Percentiles rank a stretch among this genome's conserved stretches.
phyloP scores from a whole-genome alignment of 2,888 invertebrate genomes.

The Pseudococcus viburni region DNA sequence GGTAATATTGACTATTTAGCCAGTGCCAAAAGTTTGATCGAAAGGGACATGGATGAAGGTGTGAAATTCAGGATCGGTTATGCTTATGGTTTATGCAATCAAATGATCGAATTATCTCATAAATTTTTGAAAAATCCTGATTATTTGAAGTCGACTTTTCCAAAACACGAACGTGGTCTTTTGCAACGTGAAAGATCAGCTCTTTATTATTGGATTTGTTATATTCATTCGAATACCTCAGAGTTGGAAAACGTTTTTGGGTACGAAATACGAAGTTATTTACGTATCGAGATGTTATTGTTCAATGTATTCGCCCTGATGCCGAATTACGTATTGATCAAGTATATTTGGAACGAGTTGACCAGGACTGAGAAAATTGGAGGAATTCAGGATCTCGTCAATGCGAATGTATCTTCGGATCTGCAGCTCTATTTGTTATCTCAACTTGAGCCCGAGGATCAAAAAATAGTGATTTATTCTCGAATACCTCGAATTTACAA shows the following conservation, averaged over 20 bases:
- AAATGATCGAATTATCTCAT: too few relatives aligned
- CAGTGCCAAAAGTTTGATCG: not conserved
- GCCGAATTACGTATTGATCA: not conserved
- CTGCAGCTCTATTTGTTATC: constrained; percentile 3
- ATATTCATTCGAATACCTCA: not conserved
- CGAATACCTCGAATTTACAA: not conserved
- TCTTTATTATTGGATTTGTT: constrained; percentile 17
- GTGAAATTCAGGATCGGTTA: not conserved
- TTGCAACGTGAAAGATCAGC: not conserved
- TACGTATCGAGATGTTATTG: not conserved
- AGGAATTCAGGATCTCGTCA: not conserved
- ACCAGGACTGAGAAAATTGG: not conserved
- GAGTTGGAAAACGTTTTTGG: not conserved
- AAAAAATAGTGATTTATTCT: not conserved
- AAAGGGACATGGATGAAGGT: not conserved
- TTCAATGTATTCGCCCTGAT: constrained; percentile 6
- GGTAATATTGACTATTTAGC: not conserved
- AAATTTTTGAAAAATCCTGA: too few relatives aligned
- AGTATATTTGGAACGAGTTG: not conserved
- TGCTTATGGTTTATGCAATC: not conserved
- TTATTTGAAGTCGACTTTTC: not conserved
- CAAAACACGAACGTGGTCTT: not conserved
- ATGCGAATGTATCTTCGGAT: not conserved
- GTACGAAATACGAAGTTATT: not conserved
- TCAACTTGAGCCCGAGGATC: not conserved